A percentile compares a stretch with the other conserved stretches of the same genome.
phyloP scores from a whole-genome alignment of 64 coral and sea anemone genomes.

The Stichodactyla mertensii region DNA sequence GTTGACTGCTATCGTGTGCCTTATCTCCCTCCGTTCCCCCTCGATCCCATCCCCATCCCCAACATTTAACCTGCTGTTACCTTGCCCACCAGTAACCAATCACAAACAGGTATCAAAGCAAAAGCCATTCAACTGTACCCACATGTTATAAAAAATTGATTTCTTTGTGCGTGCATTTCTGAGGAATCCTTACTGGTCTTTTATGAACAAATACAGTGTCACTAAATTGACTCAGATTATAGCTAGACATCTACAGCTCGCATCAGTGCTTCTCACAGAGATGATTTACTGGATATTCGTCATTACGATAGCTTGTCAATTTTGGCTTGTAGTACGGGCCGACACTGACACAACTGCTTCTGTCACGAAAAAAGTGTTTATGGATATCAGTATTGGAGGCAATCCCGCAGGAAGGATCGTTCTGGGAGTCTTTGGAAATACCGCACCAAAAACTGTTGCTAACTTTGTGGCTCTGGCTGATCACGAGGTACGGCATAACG shows the following conservation, averaged over 20 bases:
- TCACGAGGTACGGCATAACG: conserved; percentile 39
- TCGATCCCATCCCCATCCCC: not conserved
- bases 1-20: no score
- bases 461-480: conserved; percentile 88
- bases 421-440: conserved; percentile 89
- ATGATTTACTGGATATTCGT: not conserved
- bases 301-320: not conserved
- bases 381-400: conserved; percentile 69
- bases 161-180: not conserved
- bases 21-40: no score
- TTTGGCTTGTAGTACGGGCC: conserved; percentile 10
- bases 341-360: conserved; percentile 33
- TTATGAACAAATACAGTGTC: not conserved
- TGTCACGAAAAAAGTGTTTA: conserved; percentile 70
- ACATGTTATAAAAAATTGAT: not conserved
- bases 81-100: not conserved
- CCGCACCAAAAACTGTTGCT: conserved; percentile 77
- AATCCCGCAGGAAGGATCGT: conserved; percentile 74
- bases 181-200: not conserved
- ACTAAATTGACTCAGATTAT: not conserved
- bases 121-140: not conserved
- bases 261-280: not conserved
- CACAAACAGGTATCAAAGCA: not conserved
- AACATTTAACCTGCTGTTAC: not conserved
- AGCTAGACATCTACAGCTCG: not conserved